Percentiles rank a stretch among this genome's conserved stretches.
Evolutionary conservation across 2,888 invertebrate genomes (phyloP).

Genomic region (Lasioglossum oenotherae): DNA sequence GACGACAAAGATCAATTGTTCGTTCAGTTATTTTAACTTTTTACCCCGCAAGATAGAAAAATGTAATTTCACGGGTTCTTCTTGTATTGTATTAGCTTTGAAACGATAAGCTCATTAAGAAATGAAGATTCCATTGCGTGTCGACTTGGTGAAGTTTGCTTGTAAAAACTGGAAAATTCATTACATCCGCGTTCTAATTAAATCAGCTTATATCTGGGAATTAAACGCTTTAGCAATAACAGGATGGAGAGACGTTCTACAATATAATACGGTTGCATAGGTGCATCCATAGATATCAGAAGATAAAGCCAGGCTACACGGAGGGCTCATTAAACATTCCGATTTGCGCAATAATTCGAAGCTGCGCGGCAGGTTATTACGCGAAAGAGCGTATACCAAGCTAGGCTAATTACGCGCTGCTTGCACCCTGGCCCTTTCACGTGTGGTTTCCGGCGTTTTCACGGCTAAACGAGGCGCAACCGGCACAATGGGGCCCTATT

Average conservation of each 20-base stretch:
- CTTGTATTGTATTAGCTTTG: too few species aligned
- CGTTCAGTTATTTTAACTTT: too few species aligned
- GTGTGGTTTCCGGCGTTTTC: slow-evolving; percentile 36
- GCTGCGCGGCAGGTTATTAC: slow-evolving; percentile 28
- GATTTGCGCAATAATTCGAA: slow-evolving; percentile 23
- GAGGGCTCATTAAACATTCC: slow-evolving; percentile 17
- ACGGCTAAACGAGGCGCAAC: slow-evolving; percentile 16
- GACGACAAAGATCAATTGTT: too few species aligned
- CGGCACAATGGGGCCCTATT: background rate
- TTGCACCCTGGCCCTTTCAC: slow-evolving; percentile 3
- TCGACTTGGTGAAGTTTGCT: background rate
- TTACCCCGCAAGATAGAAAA: background rate
- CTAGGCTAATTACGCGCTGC: slow-evolving; percentile 37
- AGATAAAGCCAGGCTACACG: background rate
- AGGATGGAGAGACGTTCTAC: background rate
- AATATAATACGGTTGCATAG: background rate
- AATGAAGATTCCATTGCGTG: background rate
- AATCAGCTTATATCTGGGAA: background rate
- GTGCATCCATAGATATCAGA: background rate
- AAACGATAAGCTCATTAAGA: background rate
- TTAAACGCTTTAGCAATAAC: background rate
- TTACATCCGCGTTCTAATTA: background rate
- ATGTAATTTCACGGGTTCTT: background rate
- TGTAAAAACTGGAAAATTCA: background rate
- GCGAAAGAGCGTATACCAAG: slow-evolving; percentile 9